These are phyloP conservation scores for Dendrophyllia cribrosa DNA, from an alignment of 64 coral and sea anemone genomes.

Conservation along the genomic window DNA sequence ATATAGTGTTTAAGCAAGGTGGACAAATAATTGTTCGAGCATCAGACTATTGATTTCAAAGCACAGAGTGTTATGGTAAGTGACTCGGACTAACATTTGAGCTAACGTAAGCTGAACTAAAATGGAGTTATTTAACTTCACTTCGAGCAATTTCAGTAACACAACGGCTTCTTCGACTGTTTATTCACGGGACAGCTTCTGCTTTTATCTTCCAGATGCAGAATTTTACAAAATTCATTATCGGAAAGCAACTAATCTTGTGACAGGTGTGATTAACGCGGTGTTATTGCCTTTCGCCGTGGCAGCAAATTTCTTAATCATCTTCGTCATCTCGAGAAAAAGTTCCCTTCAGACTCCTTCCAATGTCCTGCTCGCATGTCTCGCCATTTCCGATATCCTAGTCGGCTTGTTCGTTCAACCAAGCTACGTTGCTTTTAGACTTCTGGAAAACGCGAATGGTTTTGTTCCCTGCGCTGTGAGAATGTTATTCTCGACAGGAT, in stretches of 20 bases:
- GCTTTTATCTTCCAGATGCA: slow-evolving; percentile 48
- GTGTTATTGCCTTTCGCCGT: slow-evolving; percentile 80
- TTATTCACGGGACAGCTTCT: background rate
- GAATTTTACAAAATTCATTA: slow-evolving; percentile 24
- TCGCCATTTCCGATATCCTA: slow-evolving; percentile 64
- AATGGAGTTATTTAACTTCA: background rate
- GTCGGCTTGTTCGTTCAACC: slow-evolving; percentile 72
- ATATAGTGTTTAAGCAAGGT: too few species aligned
- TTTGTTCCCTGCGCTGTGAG: slow-evolving; percentile 69
- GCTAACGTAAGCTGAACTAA: background rate
- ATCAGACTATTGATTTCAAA: background rate
- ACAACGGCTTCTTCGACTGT: background rate
- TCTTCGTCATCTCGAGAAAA: slow-evolving; percentile 40
- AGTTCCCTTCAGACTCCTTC: slow-evolving; percentile 34
- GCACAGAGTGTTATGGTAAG: background rate
- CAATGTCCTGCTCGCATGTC: slow-evolving; percentile 63
- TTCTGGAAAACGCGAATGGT: slow-evolving; percentile 59
- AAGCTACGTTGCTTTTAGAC: slow-evolving; percentile 54
- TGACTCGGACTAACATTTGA: background rate
- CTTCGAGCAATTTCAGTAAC: background rate
- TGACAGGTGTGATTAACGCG: slow-evolving; percentile 71
- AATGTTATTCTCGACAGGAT: slow-evolving; percentile 76
- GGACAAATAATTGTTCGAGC: too few species aligned
- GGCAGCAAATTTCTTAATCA: slow-evolving; percentile 56
- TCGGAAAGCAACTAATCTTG: slow-evolving; percentile 57